These are phyloP conservation scores for Gadopsis marmoratus DNA, from an alignment of 2,797 vertebrate species.

Conservation along the genomic window DNA sequence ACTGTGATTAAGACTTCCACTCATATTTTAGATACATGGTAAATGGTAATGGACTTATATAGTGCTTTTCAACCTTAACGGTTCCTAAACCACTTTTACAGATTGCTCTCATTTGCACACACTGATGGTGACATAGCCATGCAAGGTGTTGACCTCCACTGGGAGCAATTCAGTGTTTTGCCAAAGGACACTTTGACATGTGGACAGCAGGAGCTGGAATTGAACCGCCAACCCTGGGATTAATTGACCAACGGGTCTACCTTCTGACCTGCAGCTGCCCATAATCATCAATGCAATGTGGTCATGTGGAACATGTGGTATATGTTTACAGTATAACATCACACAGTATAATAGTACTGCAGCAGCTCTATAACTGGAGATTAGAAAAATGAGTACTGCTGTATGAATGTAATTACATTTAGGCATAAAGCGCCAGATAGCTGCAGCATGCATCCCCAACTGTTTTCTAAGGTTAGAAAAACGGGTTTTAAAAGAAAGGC, in stretches of 20 bases:
- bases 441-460: not conserved
- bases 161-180: too few relatives aligned
- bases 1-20: not conserved
- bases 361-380: not conserved
- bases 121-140: too few relatives aligned
- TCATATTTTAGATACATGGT: not conserved
- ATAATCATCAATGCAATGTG: not conserved
- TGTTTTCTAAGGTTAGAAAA: not conserved
- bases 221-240: too few relatives aligned
- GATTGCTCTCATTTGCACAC: too few relatives aligned
- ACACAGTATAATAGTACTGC: not conserved
- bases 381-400: conserved; percentile 3
- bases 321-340: not conserved
- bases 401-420: conserved; percentile 23
- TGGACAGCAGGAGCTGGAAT: too few relatives aligned
- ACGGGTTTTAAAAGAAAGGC: not conserved
- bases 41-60: too few relatives aligned
- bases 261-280: too few relatives aligned
- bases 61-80: too few relatives aligned
- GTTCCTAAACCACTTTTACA: too few relatives aligned
- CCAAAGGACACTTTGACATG: too few relatives aligned
- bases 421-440: conserved; percentile 19
- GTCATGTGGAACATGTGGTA: not conserved
- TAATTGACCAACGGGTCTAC: too few relatives aligned
- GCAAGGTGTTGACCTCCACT: too few relatives aligned